These are phyloP conservation scores for Thalassarche chlororhynchos DNA, from an alignment of 2,113 vertebrate genomes.

Conservation along the genomic window DNA sequence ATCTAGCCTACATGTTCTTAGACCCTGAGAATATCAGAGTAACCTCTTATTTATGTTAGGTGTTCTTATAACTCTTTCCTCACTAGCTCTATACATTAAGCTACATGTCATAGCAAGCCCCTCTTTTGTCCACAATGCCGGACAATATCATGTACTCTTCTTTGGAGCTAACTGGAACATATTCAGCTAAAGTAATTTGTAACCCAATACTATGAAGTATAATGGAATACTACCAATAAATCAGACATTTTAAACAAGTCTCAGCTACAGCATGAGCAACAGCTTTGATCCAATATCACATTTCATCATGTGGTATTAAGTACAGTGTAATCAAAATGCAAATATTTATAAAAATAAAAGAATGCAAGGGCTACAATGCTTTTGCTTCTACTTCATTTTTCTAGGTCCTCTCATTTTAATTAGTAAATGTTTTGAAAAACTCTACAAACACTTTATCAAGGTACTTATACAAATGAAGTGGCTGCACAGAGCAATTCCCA, in stretches of 20 bases:
- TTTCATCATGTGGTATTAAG: constrained; percentile 63
- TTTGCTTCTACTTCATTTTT: constrained; percentile 59
- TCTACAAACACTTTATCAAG: constrained; percentile 53
- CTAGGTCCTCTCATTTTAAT: constrained; percentile 45
- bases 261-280: background rate
- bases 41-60: background rate
- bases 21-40: background rate
- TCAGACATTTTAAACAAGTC: constrained; percentile 11
- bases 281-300: constrained; percentile 58
- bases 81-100: background rate
- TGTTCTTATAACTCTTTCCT: background rate
- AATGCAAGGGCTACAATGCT: background rate
- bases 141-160: background rate
- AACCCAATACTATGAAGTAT: background rate
- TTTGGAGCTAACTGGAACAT: background rate
- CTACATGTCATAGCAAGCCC: background rate
- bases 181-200: background rate
- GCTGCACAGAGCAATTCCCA: background rate
- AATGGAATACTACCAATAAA: background rate
- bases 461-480: constrained; percentile 48
- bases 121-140: background rate
- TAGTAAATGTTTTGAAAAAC: constrained; percentile 64
- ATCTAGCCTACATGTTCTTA: background rate
- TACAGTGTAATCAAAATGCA: constrained; percentile 62
- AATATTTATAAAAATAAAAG: constrained; percentile 72